Evolutionary conservation across 2,888 invertebrate species (phyloP), one percentile per base, ranked within the genome.

Genomic region (Aquatica leii): DNA sequence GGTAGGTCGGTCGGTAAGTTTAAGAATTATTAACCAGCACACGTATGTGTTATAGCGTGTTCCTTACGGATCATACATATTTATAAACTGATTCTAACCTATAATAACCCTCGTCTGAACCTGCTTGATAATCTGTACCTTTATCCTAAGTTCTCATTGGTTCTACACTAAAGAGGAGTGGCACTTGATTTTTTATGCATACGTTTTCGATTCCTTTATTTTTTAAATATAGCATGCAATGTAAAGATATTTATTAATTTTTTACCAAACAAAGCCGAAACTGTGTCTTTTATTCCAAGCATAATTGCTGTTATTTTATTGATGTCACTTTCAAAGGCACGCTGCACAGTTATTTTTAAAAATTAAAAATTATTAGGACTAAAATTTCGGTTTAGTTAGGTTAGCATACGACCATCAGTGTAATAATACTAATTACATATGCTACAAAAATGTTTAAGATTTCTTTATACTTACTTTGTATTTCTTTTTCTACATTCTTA

Each of bases 1-100:
- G 40, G 54, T 59, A 52, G 58, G 53, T 54, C 48, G 61, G 61
- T 50, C 43, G 43, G 43, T 43, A 15, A 43, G 12, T 17, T 43
- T 40, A 62, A 62, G 58, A 65, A 65, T 65, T 65, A 65, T 65
- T 65, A 65, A 65, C 40, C 65, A 65, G 62, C 65, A 65, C 65
- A 65, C 71, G 71, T 71, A 69, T 68, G 61, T 69, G 66, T 70
- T 76, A 76, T 80, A 78, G 80, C 80, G 80, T 80, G 81, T 78
- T 78, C 78, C 76, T 76, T 74, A 72, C 72, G 72, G 77, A 80
- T 80, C 81, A 81, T 81, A 81, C 81, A 81, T 81, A 81, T 81
- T 81, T 80, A 81, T 81, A 80, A 76, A 78, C 77, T 76, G 76
- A 78, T 77, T 76, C 79, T 77, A 81, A 80, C 81, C 81, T 80